Evolutionary conservation across 2,888 invertebrate genomes (phyloP).

Genomic region (Bellardia pandia): DNA sequence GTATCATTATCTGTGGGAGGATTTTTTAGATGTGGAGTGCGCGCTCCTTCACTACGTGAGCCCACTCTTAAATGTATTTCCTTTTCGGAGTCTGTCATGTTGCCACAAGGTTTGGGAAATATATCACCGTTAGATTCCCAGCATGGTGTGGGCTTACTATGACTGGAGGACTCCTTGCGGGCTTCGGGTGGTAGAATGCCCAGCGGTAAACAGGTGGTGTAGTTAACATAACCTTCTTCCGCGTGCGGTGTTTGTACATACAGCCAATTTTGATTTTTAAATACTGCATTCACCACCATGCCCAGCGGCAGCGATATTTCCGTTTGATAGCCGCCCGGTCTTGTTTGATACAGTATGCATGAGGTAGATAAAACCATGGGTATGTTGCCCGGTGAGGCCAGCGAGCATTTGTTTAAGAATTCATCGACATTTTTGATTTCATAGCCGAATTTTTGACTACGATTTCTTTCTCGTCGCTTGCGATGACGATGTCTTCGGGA

Average conservation of each 20-base stretch:
- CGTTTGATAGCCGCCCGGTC: slow-evolving; percentile 88
- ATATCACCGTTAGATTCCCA: slow-evolving; percentile 93
- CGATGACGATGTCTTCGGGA: slow-evolving; percentile 82
- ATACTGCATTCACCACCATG: slow-evolving; percentile 94
- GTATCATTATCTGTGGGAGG: slow-evolving; percentile 60
- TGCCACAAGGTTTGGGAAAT: slow-evolving; percentile 92
- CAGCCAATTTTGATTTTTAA: slow-evolving; percentile 93
- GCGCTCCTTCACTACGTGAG: slow-evolving; percentile 89
- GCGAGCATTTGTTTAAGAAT: slow-evolving; percentile 91
- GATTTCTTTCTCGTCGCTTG: slow-evolving; percentile 82
- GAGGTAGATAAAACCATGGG: slow-evolving; percentile 92
- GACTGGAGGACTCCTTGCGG: slow-evolving; percentile 72
- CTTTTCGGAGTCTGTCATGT: slow-evolving; percentile 92
- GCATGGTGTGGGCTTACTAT: slow-evolving; percentile 87
- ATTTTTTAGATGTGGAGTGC: slow-evolving; percentile 84
- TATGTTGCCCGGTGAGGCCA: slow-evolving; percentile 92
- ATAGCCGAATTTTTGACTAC: slow-evolving; percentile 87
- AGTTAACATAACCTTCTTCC: slow-evolving; percentile 92
- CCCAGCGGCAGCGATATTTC: slow-evolving; percentile 90
- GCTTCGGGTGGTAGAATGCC: slow-evolving; percentile 88
- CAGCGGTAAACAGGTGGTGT: slow-evolving; percentile 90
- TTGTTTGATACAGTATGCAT: slow-evolving; percentile 90
- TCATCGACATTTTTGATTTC: slow-evolving; percentile 92
- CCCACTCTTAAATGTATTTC: slow-evolving; percentile 86
- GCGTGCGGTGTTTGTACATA: slow-evolving; percentile 94